Percentiles rank a stretch among this genome's conserved stretches.
These are phyloP conservation scores for Pseudochirops corinnae DNA, from an alignment of 2,797 vertebrate genomes.

Conservation along the genomic window DNA sequence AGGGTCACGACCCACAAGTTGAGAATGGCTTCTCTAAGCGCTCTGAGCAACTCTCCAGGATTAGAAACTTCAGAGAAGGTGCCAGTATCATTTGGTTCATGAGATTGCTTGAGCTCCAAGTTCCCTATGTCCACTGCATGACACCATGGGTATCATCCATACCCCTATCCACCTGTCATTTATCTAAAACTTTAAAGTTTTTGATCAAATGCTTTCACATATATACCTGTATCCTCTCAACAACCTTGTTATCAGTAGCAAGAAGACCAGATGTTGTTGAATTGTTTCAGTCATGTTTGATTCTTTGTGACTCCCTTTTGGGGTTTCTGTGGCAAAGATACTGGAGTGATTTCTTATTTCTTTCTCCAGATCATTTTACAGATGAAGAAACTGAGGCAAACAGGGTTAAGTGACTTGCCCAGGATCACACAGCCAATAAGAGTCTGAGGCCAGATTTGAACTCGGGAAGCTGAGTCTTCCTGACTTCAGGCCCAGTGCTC, in stretches of 20 bases:
- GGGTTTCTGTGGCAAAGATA: neutral
- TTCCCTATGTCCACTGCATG: neutral
- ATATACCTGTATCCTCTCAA: constrained; percentile 52
- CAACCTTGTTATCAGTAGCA: neutral
- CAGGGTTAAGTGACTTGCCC: neutral
- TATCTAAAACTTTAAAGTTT: neutral
- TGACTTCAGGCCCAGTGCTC: neutral
- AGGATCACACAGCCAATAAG: no score
- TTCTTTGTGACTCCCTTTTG: neutral
- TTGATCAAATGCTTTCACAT: neutral
- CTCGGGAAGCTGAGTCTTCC: neutral
- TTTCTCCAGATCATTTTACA: neutral
- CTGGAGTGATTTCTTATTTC: neutral
- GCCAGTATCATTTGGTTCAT: neutral
- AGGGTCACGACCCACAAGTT: no score
- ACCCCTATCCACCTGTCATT: neutral
- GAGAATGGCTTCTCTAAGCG: no score
- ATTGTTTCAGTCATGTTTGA: neutral
- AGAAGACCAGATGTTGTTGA: neutral
- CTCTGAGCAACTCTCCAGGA: neutral
- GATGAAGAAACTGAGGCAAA: neutral
- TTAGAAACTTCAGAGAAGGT: neutral
- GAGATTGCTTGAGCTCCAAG: neutral
- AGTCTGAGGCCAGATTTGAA: neutral
- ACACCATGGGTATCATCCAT: neutral